Evolutionary conservation across 2,113 vertebrate genomes (phyloP).

Genomic region (Suricata suricatta): DNA sequence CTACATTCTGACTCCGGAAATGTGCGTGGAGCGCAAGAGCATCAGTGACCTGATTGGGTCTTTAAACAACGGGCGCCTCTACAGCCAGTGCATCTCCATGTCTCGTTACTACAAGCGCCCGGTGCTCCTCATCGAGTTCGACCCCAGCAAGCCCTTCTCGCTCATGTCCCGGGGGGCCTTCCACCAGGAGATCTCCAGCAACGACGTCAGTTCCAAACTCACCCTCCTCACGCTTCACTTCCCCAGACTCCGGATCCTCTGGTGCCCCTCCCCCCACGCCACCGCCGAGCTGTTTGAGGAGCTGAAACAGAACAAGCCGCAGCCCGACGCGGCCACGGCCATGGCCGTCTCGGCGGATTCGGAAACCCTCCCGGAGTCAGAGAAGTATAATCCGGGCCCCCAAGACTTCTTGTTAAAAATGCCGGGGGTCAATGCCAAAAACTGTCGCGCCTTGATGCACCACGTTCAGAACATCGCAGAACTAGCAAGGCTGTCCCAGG

Average conservation of each 20-base stretch:
- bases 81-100: slow-evolving; percentile 95
- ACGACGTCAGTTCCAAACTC: slow-evolving; percentile 93
- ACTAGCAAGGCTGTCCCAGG: slow-evolving; percentile 88
- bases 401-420: slow-evolving; percentile 96
- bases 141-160: slow-evolving; percentile 93
- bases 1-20: slow-evolving; percentile 95
- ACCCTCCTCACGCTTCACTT: slow-evolving; percentile 96
- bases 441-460: slow-evolving; percentile 89
- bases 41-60: slow-evolving; percentile 96
- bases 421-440: slow-evolving; percentile 94
- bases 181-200: slow-evolving; percentile 93
- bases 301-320: slow-evolving; percentile 89
- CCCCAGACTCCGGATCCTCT: slow-evolving; percentile 93
- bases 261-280: slow-evolving; percentile 95
- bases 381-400: slow-evolving; percentile 93
- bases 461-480: slow-evolving; percentile 90
- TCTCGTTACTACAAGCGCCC: slow-evolving; percentile 94
- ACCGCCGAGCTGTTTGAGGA: slow-evolving; percentile 95
- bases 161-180: slow-evolving; percentile 89
- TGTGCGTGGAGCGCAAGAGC: slow-evolving; percentile 96
- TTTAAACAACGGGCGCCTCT: slow-evolving; percentile 93
- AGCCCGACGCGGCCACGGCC: slow-evolving; percentile 89
- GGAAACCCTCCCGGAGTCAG: slow-evolving; percentile 89
- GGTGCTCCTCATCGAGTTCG: slow-evolving; percentile 95
- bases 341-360: slow-evolving; percentile 92